Conservation (phyloP, 2,888 invertebrate species). For the Maniola hyperantus region DNA sequence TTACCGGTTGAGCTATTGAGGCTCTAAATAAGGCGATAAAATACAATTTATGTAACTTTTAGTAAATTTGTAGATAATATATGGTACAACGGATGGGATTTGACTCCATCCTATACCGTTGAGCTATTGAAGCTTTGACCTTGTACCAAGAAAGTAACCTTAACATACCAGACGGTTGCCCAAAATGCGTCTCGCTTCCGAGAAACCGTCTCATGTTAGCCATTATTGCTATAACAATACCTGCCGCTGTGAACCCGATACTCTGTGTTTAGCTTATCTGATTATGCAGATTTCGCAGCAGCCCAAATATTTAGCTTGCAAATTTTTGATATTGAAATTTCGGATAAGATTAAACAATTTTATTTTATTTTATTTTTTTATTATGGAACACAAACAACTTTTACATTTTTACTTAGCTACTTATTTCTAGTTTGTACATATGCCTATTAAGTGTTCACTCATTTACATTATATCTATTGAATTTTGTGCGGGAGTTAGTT, state of each 20-base stretch:
- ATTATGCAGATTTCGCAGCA: constrained; percentile 13
- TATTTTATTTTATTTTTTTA: background rate
- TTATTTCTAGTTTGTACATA: no score
- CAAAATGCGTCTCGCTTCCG: constrained; percentile 35
- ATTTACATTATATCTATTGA: no score
- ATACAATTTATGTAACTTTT: no score
- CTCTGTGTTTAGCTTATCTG: constrained; percentile 30
- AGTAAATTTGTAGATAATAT: no score
- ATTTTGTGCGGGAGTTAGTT: no score
- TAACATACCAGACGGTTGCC: constrained; percentile 36
- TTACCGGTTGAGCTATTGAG: no score
- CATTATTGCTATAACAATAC: constrained; percentile 11
- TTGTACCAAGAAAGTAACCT: constrained; percentile 21
- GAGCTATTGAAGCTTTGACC: constrained; percentile 9
- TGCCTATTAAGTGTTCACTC: no score
- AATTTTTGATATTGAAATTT: constrained; percentile 7
- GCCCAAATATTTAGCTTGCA: constrained; percentile 18
- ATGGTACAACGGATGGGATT: no score
- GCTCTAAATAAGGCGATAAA: no score
- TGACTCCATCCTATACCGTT: no score
- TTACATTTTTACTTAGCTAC: no score
- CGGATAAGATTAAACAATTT: background rate
- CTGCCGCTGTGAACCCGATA: constrained; percentile 18
- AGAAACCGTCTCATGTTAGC: constrained; percentile 34
- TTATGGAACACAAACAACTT: no score